These are phyloP conservation scores for Fukomys damarensis DNA, from an alignment of 2,113 vertebrate genomes.

Conservation along the genomic window DNA sequence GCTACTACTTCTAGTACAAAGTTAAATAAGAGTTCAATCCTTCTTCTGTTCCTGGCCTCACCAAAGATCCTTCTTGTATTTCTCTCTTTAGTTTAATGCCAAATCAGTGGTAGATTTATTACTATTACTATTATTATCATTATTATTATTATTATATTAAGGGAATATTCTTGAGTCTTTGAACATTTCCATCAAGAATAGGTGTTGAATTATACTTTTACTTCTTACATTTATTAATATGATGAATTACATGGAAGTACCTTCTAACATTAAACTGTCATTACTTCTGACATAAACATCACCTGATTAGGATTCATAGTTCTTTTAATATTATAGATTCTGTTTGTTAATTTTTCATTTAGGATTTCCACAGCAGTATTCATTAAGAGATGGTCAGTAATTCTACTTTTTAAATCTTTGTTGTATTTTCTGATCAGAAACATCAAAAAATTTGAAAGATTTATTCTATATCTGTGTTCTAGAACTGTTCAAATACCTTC, in stretches of 20 bases:
- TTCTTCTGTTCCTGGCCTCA: background rate
- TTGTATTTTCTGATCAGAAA: background rate
- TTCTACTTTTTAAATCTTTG: background rate
- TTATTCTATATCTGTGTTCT: background rate
- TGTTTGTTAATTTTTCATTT: conserved; percentile 1
- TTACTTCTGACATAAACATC: background rate
- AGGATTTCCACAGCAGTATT: background rate
- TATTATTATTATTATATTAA: background rate
- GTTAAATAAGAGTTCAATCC: background rate
- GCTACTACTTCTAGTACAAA: conserved; percentile 10
- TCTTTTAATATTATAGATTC: conserved; percentile 2
- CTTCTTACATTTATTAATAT: conserved; percentile 7
- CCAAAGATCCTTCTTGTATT: background rate
- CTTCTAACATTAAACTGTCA: background rate
- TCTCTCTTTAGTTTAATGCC: background rate
- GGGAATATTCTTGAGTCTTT: conserved; percentile 4
- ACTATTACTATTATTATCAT: background rate
- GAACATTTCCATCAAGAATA: conserved; percentile 34
- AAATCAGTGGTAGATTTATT: background rate
- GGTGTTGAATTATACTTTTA: conserved; percentile 32
- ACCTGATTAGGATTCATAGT: background rate
- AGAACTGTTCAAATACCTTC: background rate
- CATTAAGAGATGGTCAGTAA: background rate
- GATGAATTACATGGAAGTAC: background rate
- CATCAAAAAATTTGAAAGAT: background rate